Base-by-base conservation (phyloP, 2,888 invertebrate genomes). In the Apodemia mormo region DNA sequence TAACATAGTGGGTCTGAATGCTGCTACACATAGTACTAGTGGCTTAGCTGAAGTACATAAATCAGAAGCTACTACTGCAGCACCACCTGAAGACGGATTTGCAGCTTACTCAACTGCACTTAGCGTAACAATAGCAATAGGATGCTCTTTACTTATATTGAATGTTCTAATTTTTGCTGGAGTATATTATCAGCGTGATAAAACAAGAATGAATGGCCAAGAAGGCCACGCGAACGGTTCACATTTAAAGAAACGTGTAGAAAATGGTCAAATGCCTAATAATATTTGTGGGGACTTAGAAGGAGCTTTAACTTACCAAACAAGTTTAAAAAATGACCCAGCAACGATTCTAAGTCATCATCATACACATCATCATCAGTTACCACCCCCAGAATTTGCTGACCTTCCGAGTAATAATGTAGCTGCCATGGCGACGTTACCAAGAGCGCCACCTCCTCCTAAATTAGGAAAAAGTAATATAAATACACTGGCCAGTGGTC, bases 111-210 rank as follows among this genome's bases (percentile, higher is more conserved):
- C 97, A 0, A 98, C 98, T 4, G 98, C 98, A 2, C 90, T 98
- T 14, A 97, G 97, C 86, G 97, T 98, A 0, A 98, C 98, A 29
- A 98, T 99, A 78, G 98, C 98, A 66, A 98, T 99, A 75, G 99
- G 99, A 56, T 98, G 98, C 83, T 98, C 98, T 5, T 90, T 99
- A 72, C 94, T 99, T 33, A 97, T 98, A 80, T 93, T 99, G 4
- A 99, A 99, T 84, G 97, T 98, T 65, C 92, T 98, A 43, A 98
- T 99, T 82, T 98, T 98, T 83, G 98, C 98, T 69, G 98, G 98
- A 4, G 97, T 98, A 0, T 98, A 98, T 85, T 98, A 98, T 83
- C 98, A 98, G 83, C 94, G 97, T 69, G 97, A 97, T 82, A 97
- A 97, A 85, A 96, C 96, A 74, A 94, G 96, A 76, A 95, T 96